Evolutionary conservation across 1,140 invertebrate species (phyloP), one percentile per base, ranked within the genome.

Genomic region (Calosoma granatense): DNA sequence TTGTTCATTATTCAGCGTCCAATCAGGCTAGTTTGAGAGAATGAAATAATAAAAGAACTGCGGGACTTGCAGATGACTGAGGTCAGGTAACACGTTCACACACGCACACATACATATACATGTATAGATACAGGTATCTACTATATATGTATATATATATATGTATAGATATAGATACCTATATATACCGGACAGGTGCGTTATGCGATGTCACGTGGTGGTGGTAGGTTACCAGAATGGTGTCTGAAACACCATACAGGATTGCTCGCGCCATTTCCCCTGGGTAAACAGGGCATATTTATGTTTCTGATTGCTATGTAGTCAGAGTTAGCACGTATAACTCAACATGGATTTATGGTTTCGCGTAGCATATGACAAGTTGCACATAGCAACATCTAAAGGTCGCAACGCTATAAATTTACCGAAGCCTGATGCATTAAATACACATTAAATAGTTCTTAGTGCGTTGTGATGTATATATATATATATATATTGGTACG

Each of bases 301-400:
- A 47, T 47, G 41, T 11, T 47, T 47, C 41, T 47, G 41, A 47
- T 47, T 47, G 41, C 41, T 47, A 47, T 47, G 41, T 47, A 47
- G 41, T 9, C 41, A 47, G 41, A 47, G 6, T 17, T 47, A 47
- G 41, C 17, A 17, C 17, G 17, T 47, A 47, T 47, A 47, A 47
- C 41, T 47, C 41, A 47, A 17, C 6, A 47, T 47, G 15, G 41
- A 47, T 47, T 47, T 47, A 47, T 47, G 41, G 15, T 47, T 17
- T 47, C 41, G 15, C 41, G 15, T 9, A 47, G 41, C 41, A 17
- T 47, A 47, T 47, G 41, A 47, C 41, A 47, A 47, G 41, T 17
- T 47, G 41, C 17, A 47, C 41, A 47, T 47, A 47, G 41, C 17
- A 47, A 47, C 17, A 47, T 47, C 41, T 47, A 47, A 47, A 47